Evolutionary conservation across 30 jellyfish, hydroid and myxozoan genomes (phyloP), one percentile per base, ranked within the genome.

Genomic region (Mastigias papua): DNA sequence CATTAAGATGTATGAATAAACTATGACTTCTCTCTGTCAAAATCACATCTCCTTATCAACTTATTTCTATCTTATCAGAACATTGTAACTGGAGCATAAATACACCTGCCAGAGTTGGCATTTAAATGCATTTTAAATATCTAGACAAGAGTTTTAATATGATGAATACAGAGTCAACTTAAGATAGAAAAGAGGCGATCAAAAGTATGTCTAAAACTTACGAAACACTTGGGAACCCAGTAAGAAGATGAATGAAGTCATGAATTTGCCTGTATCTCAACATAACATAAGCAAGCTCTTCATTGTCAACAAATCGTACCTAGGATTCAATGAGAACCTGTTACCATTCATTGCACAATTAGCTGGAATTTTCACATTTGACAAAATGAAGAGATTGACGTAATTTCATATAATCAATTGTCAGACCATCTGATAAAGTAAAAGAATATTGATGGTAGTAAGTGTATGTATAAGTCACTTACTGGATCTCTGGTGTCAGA

Each of bases 211-310:
- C 54, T 42, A 34, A 37, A 22, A 27, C 97, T 8, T 78, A 91
- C 97, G 94, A 19, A 16, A 91, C 95, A 67, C 91, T 79, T 29
- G 97, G 91, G 49, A 87, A 86, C 26, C 98, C 98, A 60, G 93
- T 72, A 8, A 96, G 74, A 29, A 82, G 66, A 72, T 96, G 99
- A 8, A 86, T 77, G 69, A 96, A 96, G 80, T 96, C 99, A 51
- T 96, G 99, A 20, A 92, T 78, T 68, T 91, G 97, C 33, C 99
- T 91, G 80, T 96, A 96, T 72, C 99, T 50, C 51, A 87, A 81
- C 92, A 96, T 96, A 28, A 96, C 97, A 80, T 96, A 96, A 19
- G 99, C 99, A 17, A 96, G 87, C 60, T 96, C 99, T 30, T 89
- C 91, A 67, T 96, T 67, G 75, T 91, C 98, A 32, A 96, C 94